Percentiles rank a stretch among this genome's conserved stretches.
Conservation (phyloP, 1,140 invertebrate species). For the Drosophila kurseongensis region DNA sequence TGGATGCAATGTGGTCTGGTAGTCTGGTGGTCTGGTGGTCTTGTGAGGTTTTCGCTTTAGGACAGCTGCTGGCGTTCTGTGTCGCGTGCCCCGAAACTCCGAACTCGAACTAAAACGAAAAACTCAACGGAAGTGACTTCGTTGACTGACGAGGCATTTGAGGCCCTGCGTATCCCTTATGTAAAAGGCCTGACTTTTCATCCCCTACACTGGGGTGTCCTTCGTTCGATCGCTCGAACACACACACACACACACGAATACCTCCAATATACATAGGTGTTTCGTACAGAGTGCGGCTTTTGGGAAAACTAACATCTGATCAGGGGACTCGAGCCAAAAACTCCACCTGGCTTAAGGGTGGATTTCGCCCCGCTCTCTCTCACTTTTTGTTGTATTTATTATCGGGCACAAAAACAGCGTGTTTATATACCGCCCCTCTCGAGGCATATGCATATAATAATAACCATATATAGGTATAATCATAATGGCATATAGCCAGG, state of each 20-base stretch:
- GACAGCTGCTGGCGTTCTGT: constrained; percentile 83
- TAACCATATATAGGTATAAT: constrained; percentile 31
- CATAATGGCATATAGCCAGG: neutral
- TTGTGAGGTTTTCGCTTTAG: constrained; percentile 35
- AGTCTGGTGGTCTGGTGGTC: neutral
- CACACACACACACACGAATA: constrained; percentile 38
- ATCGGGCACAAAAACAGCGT: constrained; percentile 28
- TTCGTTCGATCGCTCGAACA: constrained; percentile 33
- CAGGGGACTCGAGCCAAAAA: constrained; percentile 33
- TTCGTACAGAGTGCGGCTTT: constrained; percentile 40
- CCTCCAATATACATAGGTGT: neutral
- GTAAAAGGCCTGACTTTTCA: constrained; percentile 72
- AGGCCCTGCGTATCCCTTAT: constrained; percentile 54
- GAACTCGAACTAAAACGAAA: constrained; percentile 56
- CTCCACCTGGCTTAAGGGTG: constrained; percentile 36
- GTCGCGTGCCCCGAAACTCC: constrained; percentile 80
- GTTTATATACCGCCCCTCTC: constrained; percentile 73
- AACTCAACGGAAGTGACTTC: constrained; percentile 78
- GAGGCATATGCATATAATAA: constrained; percentile 10
- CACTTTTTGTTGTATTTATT: constrained; percentile 2
- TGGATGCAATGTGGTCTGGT: constrained; percentile 8
- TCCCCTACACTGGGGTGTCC: constrained; percentile 64
- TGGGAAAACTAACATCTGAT: constrained; percentile 85
- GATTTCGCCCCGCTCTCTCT: constrained; percentile 21
- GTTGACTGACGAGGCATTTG: constrained; percentile 59